Evolutionary conservation across 2,888 invertebrate genomes (phyloP).

Genomic region (Chalcosyrphus nemorum): DNA sequence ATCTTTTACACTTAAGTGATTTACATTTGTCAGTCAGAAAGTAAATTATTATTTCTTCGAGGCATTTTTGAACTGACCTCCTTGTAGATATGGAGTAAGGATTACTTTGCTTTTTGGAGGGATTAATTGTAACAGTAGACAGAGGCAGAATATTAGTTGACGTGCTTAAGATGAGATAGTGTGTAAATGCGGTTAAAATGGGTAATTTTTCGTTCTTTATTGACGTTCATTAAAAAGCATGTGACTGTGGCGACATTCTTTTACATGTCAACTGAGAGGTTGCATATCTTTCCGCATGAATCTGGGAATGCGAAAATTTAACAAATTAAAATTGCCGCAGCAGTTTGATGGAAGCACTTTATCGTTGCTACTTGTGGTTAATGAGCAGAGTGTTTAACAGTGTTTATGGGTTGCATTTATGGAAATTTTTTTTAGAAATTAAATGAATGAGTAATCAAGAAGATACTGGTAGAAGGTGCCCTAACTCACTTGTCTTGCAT

Average conservation of each 20-base stretch:
- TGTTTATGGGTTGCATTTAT: too few species aligned
- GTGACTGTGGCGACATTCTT: neutral
- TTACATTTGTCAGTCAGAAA: constrained; percentile 62
- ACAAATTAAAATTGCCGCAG: neutral
- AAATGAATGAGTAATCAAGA: too few species aligned
- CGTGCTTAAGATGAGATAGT: constrained; percentile 16
- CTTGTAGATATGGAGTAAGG: constrained; percentile 15
- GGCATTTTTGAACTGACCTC: constrained; percentile 18
- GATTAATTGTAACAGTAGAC: constrained; percentile 11
- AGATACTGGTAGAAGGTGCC: too few species aligned
- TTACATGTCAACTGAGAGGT: neutral
- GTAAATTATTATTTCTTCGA: constrained; percentile 2
- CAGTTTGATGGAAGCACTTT: neutral
- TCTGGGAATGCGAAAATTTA: neutral
- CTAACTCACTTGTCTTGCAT: too few species aligned
- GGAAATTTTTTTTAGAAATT: too few species aligned
- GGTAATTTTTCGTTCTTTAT: constrained; percentile 23
- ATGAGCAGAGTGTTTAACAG: too few species aligned
- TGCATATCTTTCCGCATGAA: neutral
- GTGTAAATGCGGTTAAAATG: constrained; percentile 13
- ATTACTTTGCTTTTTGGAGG: constrained; percentile 1
- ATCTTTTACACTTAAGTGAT: constrained; percentile 56
- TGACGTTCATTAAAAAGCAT: constrained; percentile 13
- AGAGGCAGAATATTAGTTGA: neutral
- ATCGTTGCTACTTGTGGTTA: too few species aligned